Conservation (phyloP, 2,888 invertebrate genomes). For the Alsophila aescularia region DNA sequence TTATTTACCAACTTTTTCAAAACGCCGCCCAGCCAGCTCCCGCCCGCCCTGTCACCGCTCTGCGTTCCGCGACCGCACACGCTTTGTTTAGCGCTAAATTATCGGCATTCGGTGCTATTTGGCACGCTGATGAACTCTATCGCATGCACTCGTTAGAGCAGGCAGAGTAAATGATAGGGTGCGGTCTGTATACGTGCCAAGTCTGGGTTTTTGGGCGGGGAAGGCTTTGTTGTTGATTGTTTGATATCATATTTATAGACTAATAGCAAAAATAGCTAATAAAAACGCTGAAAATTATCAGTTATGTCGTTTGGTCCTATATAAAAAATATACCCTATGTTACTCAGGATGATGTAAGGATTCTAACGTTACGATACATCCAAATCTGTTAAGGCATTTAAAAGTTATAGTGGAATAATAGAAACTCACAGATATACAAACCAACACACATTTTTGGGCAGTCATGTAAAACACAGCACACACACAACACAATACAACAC, state of each 20-base stretch:
- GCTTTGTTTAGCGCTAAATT: constrained; percentile 51
- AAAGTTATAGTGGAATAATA: too few species aligned
- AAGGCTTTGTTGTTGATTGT: neutral
- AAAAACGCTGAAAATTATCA: too few species aligned
- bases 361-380: too few species aligned
- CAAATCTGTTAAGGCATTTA: too few species aligned
- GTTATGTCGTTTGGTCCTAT: too few species aligned
- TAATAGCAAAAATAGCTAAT: too few species aligned
- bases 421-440: too few species aligned
- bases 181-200: constrained; percentile 2
- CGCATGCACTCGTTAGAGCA: constrained; percentile 7
- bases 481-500: too few species aligned
- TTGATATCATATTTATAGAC: neutral
- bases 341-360: too few species aligned
- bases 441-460: too few species aligned
- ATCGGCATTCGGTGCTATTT: constrained; percentile 58
- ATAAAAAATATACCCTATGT: too few species aligned
- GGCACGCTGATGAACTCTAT: constrained; percentile 50
- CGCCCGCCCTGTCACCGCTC: neutral
- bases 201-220: neutral
- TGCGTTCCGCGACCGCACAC: constrained; percentile 17
- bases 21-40: neutral
- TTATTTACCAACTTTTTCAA: neutral
- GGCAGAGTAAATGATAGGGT: constrained; percentile 1
- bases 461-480: too few species aligned